A percentile compares a stretch with the other conserved stretches of the same genome.
Conservation (phyloP, 2,113 vertebrate genomes). For the Clinocottus analis region DNA sequence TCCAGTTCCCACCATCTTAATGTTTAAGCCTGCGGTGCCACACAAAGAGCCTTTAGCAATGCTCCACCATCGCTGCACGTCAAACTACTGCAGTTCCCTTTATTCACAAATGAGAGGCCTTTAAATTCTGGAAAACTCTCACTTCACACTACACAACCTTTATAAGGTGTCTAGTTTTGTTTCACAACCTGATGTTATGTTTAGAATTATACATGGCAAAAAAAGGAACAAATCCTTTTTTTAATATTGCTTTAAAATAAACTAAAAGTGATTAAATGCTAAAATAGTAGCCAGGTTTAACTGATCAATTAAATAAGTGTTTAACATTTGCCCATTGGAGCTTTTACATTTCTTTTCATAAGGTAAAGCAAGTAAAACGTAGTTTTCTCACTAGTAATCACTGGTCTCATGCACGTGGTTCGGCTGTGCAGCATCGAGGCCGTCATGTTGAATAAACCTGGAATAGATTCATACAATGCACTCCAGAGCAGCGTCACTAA, state of each 20-base stretch:
- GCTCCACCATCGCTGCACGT: constrained; percentile 33
- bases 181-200: neutral
- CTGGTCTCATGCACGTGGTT: neutral
- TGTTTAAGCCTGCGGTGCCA: constrained; percentile 61
- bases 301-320: neutral
- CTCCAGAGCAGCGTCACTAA: constrained; percentile 16
- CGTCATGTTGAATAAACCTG: constrained; percentile 29
- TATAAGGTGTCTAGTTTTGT: neutral
- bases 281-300: neutral
- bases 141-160: neutral
- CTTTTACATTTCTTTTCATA: neutral
- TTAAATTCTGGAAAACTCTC: neutral
- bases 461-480: neutral
- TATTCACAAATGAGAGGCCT: neutral
- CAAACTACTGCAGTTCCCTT: constrained; percentile 22
- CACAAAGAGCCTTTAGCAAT: constrained; percentile 67
- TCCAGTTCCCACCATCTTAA: constrained; percentile 64
- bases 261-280: neutral
- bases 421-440: neutral
- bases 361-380: neutral
- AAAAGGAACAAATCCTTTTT: neutral
- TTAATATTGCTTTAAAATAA: neutral
- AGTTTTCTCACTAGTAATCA: neutral
- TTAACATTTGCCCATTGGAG: neutral
- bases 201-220: neutral